Evolutionary conservation across 35 echinoderm and acorn worm species (phyloP), one percentile per base, ranked within the genome.

Genomic region (Patiria miniata): DNA sequence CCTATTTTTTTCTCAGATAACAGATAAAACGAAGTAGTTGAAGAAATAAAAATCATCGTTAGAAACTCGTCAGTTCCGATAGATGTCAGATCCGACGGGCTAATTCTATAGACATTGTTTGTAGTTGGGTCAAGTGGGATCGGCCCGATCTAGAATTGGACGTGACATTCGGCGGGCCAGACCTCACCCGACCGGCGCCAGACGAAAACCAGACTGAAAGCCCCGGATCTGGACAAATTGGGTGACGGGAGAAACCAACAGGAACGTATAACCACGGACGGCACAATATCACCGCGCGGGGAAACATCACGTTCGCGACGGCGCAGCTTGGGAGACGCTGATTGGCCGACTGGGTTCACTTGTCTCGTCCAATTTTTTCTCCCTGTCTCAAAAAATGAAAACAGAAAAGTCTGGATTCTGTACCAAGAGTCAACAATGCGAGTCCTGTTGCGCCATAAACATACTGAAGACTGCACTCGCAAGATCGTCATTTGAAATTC

Each of bases 81-180:
- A 6, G 42, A 47, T 30, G 65, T 73, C 21, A 73, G 26, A 73
- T 73, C 29, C 65, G 1, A 23, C n/a, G 65, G 26, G 26, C 0
- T 9, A 68, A 10, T 73, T 30, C 22, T 32, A n/a, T n/a, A 73
- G 65, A 73, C 65, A 73, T 30, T 73, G 65, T 73, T 73, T 73
- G 65, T 73, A 30, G 65, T 14, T 47, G 19, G 29, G 65, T 73
- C 65, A 36, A 73, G 15, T 32, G 60, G 60, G 60, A 68, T 16
- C 60, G 21, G 26, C 23, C 23, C 14, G 65, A 73, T 73, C 65
- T 2, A 34, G 65, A 32, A 73, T 73, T 73, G 65, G 34, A 73
- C 65, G 26, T 73, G 65, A 73, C 65, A 73, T 73, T 10, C 29
- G 65, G 34, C 65, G 19, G 26, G 65, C 65, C 42, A 73, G 34